A percentile compares a stretch with the other conserved stretches of the same genome.
phyloP scores from a whole-genome alignment of 2,113 vertebrate species.

The Sitta europaea region DNA sequence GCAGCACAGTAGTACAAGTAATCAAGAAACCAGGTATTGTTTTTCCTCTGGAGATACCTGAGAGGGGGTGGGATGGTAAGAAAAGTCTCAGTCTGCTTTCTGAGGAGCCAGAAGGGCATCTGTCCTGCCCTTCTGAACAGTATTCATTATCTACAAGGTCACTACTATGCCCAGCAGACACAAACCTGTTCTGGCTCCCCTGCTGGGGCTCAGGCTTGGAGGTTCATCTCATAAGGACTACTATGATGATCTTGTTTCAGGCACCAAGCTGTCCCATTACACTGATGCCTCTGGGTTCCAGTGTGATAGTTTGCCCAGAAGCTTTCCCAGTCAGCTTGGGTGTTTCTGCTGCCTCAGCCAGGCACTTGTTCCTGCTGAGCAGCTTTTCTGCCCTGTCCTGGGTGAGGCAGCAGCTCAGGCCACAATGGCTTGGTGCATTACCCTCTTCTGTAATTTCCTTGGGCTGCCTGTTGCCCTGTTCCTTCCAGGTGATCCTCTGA shows the following conservation, averaged over 20 bases:
- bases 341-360: background rate
- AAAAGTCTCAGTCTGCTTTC: background rate
- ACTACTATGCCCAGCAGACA: background rate
- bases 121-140: background rate
- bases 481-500: background rate
- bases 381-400: background rate
- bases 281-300: background rate
- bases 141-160: background rate
- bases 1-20: slow-evolving; percentile 93
- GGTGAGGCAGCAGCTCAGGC: background rate
- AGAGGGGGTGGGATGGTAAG: background rate
- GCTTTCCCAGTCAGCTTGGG: background rate
- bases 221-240: background rate
- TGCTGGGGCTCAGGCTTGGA: background rate
- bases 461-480: background rate
- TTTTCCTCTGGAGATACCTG: background rate
- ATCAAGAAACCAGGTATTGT: slow-evolving; percentile 93
- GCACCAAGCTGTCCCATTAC: background rate
- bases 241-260: background rate
- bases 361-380: background rate
- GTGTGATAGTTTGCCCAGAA: background rate
- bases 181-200: background rate
- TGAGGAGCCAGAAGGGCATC: background rate
- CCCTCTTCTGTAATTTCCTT: background rate
- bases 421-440: background rate